Percentiles rank a stretch among this genome's conserved stretches.
These are phyloP conservation scores for Rhadina sibilatrix DNA, from an alignment of 2,113 vertebrate genomes.

Conservation along the genomic window DNA sequence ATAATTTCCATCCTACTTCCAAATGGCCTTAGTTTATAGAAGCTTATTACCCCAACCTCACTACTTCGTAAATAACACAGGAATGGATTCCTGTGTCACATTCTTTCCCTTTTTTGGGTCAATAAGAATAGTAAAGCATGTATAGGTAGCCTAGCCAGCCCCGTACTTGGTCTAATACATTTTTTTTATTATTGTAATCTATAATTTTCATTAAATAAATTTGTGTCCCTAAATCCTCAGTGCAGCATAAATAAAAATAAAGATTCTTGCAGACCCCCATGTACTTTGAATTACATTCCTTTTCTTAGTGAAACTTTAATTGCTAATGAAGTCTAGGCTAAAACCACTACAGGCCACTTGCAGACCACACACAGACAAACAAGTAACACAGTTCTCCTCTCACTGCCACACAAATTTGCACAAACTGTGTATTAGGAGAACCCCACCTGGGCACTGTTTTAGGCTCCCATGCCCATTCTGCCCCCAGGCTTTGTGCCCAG, in stretches of 20 bases:
- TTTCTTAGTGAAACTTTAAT: not conserved
- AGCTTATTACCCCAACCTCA: constrained; percentile 68
- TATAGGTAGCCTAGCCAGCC: constrained; percentile 54
- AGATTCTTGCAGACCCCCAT: not conserved
- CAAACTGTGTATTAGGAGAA: not conserved
- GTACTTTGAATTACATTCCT: not conserved
- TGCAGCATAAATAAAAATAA: constrained; percentile 64
- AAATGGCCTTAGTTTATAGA: constrained; percentile 68
- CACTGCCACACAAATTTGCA: not conserved
- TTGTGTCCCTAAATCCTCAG: constrained; percentile 43
- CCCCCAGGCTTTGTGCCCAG: not conserved
- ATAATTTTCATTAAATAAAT: constrained; percentile 63
- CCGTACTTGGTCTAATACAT: constrained; percentile 29
- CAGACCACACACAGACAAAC: not conserved
- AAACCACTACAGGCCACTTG: not conserved
- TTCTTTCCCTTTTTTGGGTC: constrained; percentile 70
- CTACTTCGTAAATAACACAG: constrained; percentile 56
- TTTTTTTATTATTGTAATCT: constrained; percentile 38
- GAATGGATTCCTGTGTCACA: constrained; percentile 60
- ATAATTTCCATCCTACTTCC: constrained; percentile 64
- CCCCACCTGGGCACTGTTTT: not conserved
- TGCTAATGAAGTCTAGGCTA: not conserved
- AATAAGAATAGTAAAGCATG: constrained; percentile 58
- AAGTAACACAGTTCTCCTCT: not conserved
- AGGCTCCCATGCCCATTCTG: not conserved